A percentile compares a stretch with the other conserved stretches of the same genome.
Conservation (phyloP, 2,797 vertebrate species). For the Hippocampus kuda region DNA sequence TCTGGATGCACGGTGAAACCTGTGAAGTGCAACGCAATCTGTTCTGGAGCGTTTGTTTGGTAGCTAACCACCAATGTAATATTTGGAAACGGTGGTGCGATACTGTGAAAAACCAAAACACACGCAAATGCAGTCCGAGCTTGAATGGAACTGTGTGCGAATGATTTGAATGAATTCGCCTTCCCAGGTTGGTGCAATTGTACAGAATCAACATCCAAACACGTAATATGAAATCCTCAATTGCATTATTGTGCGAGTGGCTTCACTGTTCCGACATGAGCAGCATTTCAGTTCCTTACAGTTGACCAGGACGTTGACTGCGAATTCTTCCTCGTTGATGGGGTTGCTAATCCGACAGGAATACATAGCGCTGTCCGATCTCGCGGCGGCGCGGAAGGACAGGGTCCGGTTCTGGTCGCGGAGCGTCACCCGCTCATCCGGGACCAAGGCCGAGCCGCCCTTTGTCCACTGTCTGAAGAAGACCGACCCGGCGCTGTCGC, state of each 20-base stretch:
- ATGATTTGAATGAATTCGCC: too few species aligned
- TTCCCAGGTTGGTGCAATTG: too few species aligned
- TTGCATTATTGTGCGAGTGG: neutral
- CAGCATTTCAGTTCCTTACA: slow-evolving; percentile 34
- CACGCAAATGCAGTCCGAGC: too few species aligned
- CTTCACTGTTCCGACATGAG: neutral
- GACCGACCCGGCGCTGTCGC: slow-evolving; percentile 30
- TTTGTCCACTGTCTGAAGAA: slow-evolving; percentile 43
- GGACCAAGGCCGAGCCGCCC: slow-evolving; percentile 21
- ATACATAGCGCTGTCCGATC: slow-evolving; percentile 44
- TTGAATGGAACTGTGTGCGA: too few species aligned
- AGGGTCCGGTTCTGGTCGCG: slow-evolving; percentile 27
- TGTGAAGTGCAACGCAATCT: neutral
- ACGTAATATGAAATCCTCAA: neutral
- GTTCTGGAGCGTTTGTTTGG: neutral
- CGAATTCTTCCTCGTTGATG: neutral
- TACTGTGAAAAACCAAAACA: too few species aligned
- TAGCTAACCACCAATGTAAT: neutral
- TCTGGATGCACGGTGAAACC: neutral
- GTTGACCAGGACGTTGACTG: slow-evolving; percentile 19
- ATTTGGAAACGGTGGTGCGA: too few species aligned
- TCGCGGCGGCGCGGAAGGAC: slow-evolving; percentile 29
- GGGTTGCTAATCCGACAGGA: slow-evolving; percentile 42
- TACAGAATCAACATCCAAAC: too few species aligned
- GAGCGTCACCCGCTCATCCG: slow-evolving; percentile 17